Evolutionary conservation across 2,888 invertebrate genomes (phyloP).

Genomic region (Chymomyza caudatula): DNA sequence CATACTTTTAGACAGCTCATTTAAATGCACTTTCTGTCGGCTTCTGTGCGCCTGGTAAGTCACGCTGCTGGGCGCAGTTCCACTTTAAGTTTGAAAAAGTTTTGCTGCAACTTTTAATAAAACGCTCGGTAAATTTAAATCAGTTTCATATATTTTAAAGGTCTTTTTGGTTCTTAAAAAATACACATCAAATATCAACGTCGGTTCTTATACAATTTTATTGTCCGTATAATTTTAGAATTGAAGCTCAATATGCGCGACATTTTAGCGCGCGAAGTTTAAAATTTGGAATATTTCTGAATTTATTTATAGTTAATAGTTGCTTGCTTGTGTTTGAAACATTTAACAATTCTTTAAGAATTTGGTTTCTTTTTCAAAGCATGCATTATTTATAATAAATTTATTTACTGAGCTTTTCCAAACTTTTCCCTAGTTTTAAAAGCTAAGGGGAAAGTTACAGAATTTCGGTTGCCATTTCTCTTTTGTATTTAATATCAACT

Average conservation of each 20-base stretch:
- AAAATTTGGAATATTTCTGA: background rate
- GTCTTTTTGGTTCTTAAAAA: slow-evolving; percentile 31
- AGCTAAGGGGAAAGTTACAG: slow-evolving; percentile 49
- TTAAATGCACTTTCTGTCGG: background rate
- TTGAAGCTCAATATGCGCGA: slow-evolving; percentile 49
- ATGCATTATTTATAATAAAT: background rate
- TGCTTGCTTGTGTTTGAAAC: slow-evolving; percentile 35
- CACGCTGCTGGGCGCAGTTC: background rate
- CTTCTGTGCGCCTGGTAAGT: background rate
- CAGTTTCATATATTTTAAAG: slow-evolving; percentile 21
- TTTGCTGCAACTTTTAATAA: too few species aligned
- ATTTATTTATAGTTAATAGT: slow-evolving; percentile 4
- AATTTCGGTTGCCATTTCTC: slow-evolving; percentile 46
- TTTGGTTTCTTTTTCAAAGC: slow-evolving; percentile 14
- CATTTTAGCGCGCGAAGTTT: slow-evolving; percentile 12
- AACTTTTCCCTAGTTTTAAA: slow-evolving; percentile 23
- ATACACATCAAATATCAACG: slow-evolving; percentile 31
- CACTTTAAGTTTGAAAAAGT: background rate
- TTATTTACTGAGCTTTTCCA: slow-evolving; percentile 2
- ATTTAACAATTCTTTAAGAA: slow-evolving; percentile 33
- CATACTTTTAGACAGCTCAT: background rate
- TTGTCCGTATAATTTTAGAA: slow-evolving; percentile 55
- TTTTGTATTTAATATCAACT: slow-evolving; percentile 57
- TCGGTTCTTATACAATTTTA: slow-evolving; percentile 43
- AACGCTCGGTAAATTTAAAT: background rate